Evolutionary conservation across 1,140 invertebrate genomes (phyloP).

Genomic region (Nasonia giraulti): DNA sequence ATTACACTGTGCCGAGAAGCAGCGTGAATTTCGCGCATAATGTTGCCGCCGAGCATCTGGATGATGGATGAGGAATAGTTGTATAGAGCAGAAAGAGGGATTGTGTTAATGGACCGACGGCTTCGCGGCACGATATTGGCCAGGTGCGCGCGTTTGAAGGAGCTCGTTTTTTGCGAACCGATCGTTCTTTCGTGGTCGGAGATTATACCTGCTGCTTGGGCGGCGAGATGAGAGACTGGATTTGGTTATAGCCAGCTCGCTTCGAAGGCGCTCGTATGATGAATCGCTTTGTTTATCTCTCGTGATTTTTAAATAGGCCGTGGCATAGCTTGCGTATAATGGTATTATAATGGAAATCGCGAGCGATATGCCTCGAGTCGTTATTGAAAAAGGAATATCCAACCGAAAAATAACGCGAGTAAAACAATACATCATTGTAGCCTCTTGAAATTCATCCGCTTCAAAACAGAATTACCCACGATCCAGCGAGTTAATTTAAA

Average conservation of each 20-base stretch:
- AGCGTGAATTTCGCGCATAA: neutral
- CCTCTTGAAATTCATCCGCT: slow-evolving; percentile 42
- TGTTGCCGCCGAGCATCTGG: neutral
- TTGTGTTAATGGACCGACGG: neutral
- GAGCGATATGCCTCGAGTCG: neutral
- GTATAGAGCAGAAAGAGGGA: neutral
- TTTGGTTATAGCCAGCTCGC: neutral
- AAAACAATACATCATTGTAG: neutral
- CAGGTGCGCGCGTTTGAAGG: neutral
- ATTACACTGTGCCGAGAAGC: neutral
- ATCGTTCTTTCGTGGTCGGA: neutral
- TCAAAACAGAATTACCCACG: neutral
- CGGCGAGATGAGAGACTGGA: neutral
- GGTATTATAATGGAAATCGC: neutral
- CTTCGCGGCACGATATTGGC: neutral
- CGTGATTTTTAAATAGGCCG: neutral
- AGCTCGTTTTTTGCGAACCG: neutral
- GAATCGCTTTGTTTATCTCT: slow-evolving; percentile 18
- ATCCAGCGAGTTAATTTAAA: slow-evolving; percentile 39
- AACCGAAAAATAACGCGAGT: no score
- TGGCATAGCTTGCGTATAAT: neutral
- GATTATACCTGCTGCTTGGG: neutral
- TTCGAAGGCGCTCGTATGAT: slow-evolving; percentile 16
- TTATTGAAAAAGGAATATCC: neutral
- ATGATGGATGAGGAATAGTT: slow-evolving; percentile 12